phyloP scores from a whole-genome alignment of 1,140 invertebrate genomes.

The Cydia splendana region DNA sequence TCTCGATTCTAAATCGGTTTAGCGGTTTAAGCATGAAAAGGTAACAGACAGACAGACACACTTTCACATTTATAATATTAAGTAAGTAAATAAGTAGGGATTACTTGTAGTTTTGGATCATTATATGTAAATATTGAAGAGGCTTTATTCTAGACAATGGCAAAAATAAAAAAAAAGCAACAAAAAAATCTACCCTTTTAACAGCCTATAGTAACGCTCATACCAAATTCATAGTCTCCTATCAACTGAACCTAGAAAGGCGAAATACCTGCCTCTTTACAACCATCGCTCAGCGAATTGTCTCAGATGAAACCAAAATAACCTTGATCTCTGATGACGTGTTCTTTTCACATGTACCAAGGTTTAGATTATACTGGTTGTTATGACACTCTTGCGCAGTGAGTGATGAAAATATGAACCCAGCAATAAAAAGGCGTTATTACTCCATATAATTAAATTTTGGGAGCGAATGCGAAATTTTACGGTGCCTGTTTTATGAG shows the following conservation, averaged over 20 bases:
- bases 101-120: no score
- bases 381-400: background rate
- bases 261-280: background rate
- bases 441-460: constrained; percentile 33
- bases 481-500: constrained; percentile 13
- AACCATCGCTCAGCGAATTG: background rate
- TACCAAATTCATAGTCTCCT: constrained; percentile 9
- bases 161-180: background rate
- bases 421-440: constrained; percentile 28
- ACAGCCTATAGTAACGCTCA: background rate
- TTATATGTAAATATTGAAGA: no score
- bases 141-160: no score
- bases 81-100: no score
- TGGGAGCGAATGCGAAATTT: constrained; percentile 23
- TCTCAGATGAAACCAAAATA: background rate
- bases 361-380: background rate
- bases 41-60: no score
- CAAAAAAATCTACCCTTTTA: background rate
- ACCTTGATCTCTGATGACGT: background rate
- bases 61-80: no score
- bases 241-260: background rate
- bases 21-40: no score
- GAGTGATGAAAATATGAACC: background rate
- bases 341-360: background rate
- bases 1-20: no score